Base-by-base conservation (phyloP, 2,797 vertebrate genomes). In the Ptychobarbus kaznakovi region DNA sequence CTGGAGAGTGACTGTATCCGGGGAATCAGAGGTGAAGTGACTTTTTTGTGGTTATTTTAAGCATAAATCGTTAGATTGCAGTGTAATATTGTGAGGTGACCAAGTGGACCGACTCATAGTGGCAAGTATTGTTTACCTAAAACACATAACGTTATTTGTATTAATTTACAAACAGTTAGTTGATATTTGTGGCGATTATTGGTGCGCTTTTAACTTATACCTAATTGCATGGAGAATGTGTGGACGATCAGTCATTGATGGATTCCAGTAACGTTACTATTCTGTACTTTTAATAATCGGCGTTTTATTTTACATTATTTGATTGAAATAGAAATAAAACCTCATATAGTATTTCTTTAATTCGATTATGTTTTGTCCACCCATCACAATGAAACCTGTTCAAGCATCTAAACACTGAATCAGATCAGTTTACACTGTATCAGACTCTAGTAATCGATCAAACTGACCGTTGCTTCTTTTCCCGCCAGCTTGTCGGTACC, bases 91-190 rank as follows among this genome's bases (percentile, higher is more conserved):
- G 87, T 85, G 70, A 86, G 28, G 66, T 81, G 81, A 83, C 76
- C 86, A 86, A 80, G 84, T 81, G 79, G 91, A 92, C 44, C 92
- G 88, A 92, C 91, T 90, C 89, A 88, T 89, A 82, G 87, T 87
- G 87, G 88, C 85, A 89, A 92, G 86, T 88, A 81, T 91, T 90
- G 92, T 92, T 92, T 90, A 89, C 90, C 92, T 95, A 94, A 92
- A 95, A 94, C 95, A 92, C 28, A 35, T n/a, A 32, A 32, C 32
- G 32, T 32, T 32, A 22, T 83, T 46, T 35, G 32, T 63, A 20
- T 61, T 38, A 32, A 12, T 58, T 22, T 40, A 11, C 70, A 8
- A 25, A 46, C 42, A 66, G 2, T 56, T 22, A 4, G n/a, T n/a
- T 5, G 7, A 32, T 16, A 38, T 63, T 7, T 58, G 28, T n/a